Evolutionary conservation across 2,888 invertebrate genomes (phyloP).

Genomic region (Papilio protenor): DNA sequence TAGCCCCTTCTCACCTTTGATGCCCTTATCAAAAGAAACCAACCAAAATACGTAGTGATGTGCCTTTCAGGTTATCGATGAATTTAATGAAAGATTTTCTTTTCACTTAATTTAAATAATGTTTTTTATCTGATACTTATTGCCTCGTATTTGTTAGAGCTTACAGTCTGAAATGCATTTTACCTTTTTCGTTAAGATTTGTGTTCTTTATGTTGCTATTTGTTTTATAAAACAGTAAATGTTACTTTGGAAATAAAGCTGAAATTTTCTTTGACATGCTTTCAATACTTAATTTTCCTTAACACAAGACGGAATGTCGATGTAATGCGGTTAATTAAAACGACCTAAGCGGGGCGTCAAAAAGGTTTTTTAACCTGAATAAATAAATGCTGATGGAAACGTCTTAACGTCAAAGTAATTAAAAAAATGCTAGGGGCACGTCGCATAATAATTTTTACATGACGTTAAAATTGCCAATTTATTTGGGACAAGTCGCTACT

Average conservation of each 20-base stretch:
- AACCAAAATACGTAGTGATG: slow-evolving; percentile 45
- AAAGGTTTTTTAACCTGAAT: slow-evolving; percentile 45
- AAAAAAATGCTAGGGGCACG: slow-evolving; percentile 29
- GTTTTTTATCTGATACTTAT: too few species aligned
- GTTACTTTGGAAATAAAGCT: not conserved
- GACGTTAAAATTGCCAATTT: slow-evolving; percentile 33
- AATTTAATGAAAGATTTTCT: slow-evolving; percentile 1
- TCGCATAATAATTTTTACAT: slow-evolving; percentile 22
- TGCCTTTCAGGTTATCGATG: slow-evolving; percentile 31
- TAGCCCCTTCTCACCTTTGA: slow-evolving; percentile 49
- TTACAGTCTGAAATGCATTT: too few species aligned
- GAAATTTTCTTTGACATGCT: slow-evolving; percentile 25
- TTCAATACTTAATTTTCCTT: slow-evolving; percentile 44
- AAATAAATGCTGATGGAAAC: slow-evolving; percentile 46
- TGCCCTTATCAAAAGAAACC: slow-evolving; percentile 49
- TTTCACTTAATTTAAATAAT: too few species aligned
- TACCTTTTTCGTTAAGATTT: too few species aligned
- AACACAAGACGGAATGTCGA: slow-evolving; percentile 50
- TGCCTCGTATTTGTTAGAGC: too few species aligned
- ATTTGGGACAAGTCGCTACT: slow-evolving; percentile 22
- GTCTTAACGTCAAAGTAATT: slow-evolving; percentile 39
- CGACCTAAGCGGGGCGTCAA: slow-evolving; percentile 44
- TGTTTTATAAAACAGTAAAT: not conserved
- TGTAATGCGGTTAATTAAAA: slow-evolving; percentile 53
- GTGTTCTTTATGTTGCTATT: too few species aligned